A percentile compares a stretch with the other conserved stretches of the same genome.
Conservation (phyloP, 2,113 vertebrate species). For the Mormyrus iriodes region DNA sequence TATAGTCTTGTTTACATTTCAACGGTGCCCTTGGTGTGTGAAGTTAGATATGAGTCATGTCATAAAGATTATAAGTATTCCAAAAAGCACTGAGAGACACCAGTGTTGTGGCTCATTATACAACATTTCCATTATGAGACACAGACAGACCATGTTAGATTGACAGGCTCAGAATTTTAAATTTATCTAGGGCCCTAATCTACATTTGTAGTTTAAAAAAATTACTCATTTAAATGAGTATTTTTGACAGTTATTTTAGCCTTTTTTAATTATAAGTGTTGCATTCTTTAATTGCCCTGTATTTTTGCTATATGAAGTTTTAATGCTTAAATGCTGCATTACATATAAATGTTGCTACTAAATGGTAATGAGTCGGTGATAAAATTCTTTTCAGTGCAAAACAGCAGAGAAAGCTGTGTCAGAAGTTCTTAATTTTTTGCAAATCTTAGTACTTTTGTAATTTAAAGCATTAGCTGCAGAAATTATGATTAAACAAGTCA, state of each 20-base stretch:
- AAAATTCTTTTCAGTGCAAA: neutral
- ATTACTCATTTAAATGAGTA: conserved; percentile 1
- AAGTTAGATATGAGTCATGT: neutral
- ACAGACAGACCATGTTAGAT: neutral
- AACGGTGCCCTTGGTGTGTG: neutral
- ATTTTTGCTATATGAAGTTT: neutral
- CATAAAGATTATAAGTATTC: neutral
- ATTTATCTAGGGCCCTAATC: neutral
- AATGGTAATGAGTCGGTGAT: neutral
- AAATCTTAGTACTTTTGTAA: neutral
- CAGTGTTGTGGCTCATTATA: neutral
- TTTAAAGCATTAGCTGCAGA: conserved; percentile 1
- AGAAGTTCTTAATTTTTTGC: conserved; percentile 1
- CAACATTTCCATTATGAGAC: neutral
- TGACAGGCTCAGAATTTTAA: neutral
- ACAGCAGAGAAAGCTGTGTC: neutral
- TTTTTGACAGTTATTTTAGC: neutral
- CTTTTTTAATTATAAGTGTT: conserved; percentile 1
- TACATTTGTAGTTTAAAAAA: neutral
- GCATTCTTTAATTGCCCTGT: conserved; percentile 1
- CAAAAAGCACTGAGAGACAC: neutral
- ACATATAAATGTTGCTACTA: neutral
- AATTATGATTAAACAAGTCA: neutral
- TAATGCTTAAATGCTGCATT: neutral
- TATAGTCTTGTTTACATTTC: neutral